Base-by-base conservation (phyloP, 2,888 invertebrate genomes). In the Macaria notata region DNA sequence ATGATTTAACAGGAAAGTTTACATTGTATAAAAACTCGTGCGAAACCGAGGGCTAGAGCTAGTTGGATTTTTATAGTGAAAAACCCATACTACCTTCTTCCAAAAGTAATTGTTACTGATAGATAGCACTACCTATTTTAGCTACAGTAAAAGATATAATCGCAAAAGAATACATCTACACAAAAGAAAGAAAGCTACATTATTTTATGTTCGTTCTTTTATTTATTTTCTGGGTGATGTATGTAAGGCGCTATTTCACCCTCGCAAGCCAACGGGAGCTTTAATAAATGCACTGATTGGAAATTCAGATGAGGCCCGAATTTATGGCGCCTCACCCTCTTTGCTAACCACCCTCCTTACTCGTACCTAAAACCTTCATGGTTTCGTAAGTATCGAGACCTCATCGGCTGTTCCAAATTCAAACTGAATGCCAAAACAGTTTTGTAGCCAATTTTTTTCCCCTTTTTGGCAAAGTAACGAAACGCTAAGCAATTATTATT, bases 221-320 rank as follows among this genome's bases (percentile, higher is more conserved):
- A 66, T 67, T 67, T 64, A 67, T 64, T 62, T 66, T 61, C 62
- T 59, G 63, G 61, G 65, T 63, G 66, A 67, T 67, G 62, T 63
- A 67, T 64, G 62, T 62, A 49, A 36, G 55, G 59, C 45, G 60
- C 49, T 61, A 59, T 62, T 62, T 62, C 54, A 62, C 67, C 71
- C 70, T 70, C 64, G 63, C 44, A 60, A 59, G 65, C 64, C 65
- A 42, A 38, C 62, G 63, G 69, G 64, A 69, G 64, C 73, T 53
- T 72, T 86, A 87, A 88, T 85, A 79, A 78, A 86, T 83, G 77
- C 82, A 77, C 80, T 81, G 84, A 89, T 89, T 86, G 83, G 89
- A 88, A 89, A 89, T 88, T 88, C 87, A 88, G 86, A 88, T 89
- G 88, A 89, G 84, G 62, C 68, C 79, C 79, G 78, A 86, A 88